Conservation (phyloP, 2,113 vertebrate species). For the Hemibates koningsi region DNA sequence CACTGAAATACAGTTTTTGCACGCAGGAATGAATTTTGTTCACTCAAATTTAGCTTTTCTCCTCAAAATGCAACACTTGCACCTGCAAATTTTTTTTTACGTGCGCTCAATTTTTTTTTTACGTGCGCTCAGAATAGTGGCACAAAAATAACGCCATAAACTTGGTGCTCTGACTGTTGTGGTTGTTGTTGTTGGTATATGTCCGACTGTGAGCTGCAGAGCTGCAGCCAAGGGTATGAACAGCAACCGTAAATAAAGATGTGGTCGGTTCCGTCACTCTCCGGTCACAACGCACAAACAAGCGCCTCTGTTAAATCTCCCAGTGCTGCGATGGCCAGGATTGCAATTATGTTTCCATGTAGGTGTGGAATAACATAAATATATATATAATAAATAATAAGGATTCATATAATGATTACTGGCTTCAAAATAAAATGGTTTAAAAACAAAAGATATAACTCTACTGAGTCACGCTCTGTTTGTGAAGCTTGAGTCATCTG, state of each 20-base stretch:
- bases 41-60: not conserved
- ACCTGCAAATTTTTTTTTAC: not conserved
- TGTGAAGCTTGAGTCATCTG: constrained; percentile 17
- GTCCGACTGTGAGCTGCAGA: not conserved
- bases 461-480: not conserved
- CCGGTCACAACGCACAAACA: not conserved
- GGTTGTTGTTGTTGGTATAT: not conserved
- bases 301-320: not conserved
- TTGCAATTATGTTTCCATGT: not conserved
- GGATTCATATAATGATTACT: not conserved
- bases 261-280: not conserved
- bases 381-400: not conserved
- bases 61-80: not conserved
- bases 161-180: not conserved
- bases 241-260: not conserved
- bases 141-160: not conserved
- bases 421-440: not conserved
- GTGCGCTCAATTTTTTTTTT: no score
- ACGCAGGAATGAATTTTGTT: not conserved
- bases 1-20: not conserved
- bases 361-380: not conserved
- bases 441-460: constrained; percentile 14
- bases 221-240: not conserved
- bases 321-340: not conserved
- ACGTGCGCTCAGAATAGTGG: not conserved